phyloP scores from a whole-genome alignment of 2,888 invertebrate genomes.

The Bruchidius siliquastri region DNA sequence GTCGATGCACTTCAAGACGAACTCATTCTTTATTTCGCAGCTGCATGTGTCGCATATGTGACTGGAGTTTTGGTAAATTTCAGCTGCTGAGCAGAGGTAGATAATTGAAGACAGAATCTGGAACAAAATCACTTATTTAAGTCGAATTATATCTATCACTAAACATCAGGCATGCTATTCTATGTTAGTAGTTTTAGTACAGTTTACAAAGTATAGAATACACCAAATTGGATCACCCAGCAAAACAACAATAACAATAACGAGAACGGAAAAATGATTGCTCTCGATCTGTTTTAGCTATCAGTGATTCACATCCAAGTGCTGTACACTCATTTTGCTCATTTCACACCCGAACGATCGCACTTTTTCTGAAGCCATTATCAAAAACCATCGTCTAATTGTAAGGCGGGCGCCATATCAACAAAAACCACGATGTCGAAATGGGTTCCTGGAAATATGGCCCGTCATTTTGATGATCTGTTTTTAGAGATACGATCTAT shows the following conservation, averaged over 20 bases:
- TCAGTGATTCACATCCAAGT: background rate
- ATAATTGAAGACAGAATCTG: slow-evolving; percentile 16
- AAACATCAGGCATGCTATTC: too few relatives aligned
- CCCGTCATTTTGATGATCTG: background rate
- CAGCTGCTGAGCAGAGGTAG: slow-evolving; percentile 12
- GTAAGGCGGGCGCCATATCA: background rate
- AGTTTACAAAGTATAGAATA: too few relatives aligned
- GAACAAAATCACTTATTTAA: slow-evolving; percentile 8
- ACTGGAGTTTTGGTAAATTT: slow-evolving; percentile 24
- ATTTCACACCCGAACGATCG: background rate
- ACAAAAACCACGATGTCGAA: background rate
- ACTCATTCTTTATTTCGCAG: slow-evolving; percentile 34
- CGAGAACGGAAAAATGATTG: background rate
- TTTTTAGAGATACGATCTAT: background rate
- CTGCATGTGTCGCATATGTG: slow-evolving; percentile 33
- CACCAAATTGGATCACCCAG: too few relatives aligned
- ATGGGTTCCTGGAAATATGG: background rate
- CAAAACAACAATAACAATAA: background rate
- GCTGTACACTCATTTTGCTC: background rate
- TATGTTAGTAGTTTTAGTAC: too few relatives aligned
- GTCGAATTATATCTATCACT: background rate
- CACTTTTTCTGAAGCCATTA: background rate
- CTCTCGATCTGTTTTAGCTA: background rate
- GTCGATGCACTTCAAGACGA: slow-evolving; percentile 37
- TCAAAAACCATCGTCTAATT: background rate